A percentile compares a stretch with the other conserved stretches of the same genome.
phyloP scores from a whole-genome alignment of 2,888 invertebrate species.

The Scaptomyza caliginosa region DNA sequence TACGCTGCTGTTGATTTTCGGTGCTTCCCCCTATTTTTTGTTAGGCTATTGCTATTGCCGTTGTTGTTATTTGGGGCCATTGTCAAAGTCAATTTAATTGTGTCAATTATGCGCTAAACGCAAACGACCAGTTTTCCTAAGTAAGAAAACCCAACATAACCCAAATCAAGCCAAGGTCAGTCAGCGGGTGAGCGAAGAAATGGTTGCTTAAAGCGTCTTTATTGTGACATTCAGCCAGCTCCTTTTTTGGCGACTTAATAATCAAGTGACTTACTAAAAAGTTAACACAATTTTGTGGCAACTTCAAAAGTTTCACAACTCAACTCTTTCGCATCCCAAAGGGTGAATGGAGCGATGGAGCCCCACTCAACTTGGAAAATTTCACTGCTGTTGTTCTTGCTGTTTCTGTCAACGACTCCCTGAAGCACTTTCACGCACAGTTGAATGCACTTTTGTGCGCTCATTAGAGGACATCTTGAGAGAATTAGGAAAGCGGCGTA shows the following conservation, averaged over 20 bases:
- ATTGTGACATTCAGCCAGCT: conserved; percentile 54
- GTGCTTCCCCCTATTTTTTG: conserved; percentile 39
- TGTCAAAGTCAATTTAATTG: conserved; percentile 79
- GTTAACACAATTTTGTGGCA: conserved; percentile 76
- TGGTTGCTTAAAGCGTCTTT: conserved; percentile 18
- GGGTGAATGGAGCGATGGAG: not conserved
- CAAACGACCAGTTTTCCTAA: conserved; percentile 46
- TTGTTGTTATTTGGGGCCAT: conserved; percentile 31
- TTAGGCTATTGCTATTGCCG: too few relatives aligned
- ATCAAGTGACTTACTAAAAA: conserved; percentile 75
- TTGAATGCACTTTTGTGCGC: conserved; percentile 72
- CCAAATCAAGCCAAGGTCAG: conserved; percentile 69
- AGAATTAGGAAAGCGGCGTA: conserved; percentile 11
- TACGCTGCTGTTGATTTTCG: conserved; percentile 61
- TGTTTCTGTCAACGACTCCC: not conserved
- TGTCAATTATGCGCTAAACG: conserved; percentile 75
- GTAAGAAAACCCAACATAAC: conserved; percentile 36
- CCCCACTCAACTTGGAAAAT: too few relatives aligned
- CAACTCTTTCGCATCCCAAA: conserved; percentile 51
- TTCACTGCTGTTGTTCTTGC: conserved; percentile 11
- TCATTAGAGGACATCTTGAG: conserved; percentile 30
- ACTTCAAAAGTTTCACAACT: conserved; percentile 63
- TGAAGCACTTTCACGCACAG: conserved; percentile 65
- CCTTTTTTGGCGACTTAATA: conserved; percentile 45
- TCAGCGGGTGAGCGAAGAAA: not conserved